Evolutionary conservation across 2,113 vertebrate genomes (phyloP).

Genomic region (Neodontobutis hainanensis): DNA sequence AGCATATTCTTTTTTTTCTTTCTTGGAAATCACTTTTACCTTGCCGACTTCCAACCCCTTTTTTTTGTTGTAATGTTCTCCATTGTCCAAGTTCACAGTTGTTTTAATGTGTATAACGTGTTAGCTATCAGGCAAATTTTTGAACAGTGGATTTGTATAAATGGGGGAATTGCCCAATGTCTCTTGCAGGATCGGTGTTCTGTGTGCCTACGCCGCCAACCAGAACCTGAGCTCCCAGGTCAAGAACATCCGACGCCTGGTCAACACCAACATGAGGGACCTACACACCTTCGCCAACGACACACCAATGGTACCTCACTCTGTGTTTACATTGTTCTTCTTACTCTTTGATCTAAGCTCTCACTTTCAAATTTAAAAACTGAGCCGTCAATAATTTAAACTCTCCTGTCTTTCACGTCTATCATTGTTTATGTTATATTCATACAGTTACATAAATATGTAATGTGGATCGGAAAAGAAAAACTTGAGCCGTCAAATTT

Average conservation of each 20-base stretch:
- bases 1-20: no score
- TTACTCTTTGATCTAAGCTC: not conserved
- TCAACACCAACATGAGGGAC: conserved; percentile 92
- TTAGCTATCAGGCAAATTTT: no score
- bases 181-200: conserved; percentile 83
- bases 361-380: not conserved
- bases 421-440: not conserved
- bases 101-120: no score
- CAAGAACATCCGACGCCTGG: conserved; percentile 80
- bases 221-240: conserved; percentile 88
- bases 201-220: conserved; percentile 89
- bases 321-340: no score
- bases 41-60: no score
- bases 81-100: no score
- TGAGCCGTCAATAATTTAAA: not conserved
- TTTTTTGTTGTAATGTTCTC: no score
- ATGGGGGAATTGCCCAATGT: not conserved
- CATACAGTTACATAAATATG: not conserved
- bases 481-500: no score
- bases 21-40: no score
- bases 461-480: no score
- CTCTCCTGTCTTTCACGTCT: not conserved
- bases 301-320: conserved; percentile 83
- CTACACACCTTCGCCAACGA: conserved; percentile 83
- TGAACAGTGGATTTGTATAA: no score